Evolutionary conservation across 2,888 invertebrate genomes (phyloP), one percentile per base, ranked within the genome.

Genomic region (Nomada fucata): DNA sequence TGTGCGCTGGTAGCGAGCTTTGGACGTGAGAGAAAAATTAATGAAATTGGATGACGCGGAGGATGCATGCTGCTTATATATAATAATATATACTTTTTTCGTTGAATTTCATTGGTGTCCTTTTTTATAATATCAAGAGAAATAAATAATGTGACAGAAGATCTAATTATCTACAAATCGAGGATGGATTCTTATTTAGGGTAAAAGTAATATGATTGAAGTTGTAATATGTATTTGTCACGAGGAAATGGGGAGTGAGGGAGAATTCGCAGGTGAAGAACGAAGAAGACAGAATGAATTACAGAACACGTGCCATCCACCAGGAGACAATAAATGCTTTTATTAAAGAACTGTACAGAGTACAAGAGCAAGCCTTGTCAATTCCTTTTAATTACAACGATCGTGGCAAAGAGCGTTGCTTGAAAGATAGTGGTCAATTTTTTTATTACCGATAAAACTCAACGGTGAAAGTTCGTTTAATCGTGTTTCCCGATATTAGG

Each of bases 401-500:
- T 26, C 9, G 10, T 20, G 10, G 50, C 13, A 36, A 59, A 36
- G 47, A 52, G 20, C n/a, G 26, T 10, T 11, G 10, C 10, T 20
- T 0, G 7, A 13, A n/a, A 47, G 15, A 36, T 18, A 44, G 2
- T 13, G 20, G 2, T 10, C 29, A 0, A 50, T 11, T 26, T 55
- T 36, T 10, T 36, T 10, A 44, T 47, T 53, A 11, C 15, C 23
- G 10, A 44, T 42, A 15, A 20, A 42, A 29, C 7, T 4, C 18
- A 44, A 42, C n/a, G 18, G 1, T 5, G 13, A 3, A 7, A 9
- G 3, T 3, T 10, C 5, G 29, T 50, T 71, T 71, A 82, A 52
- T 89, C 86, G 68, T 78, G 80, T 75, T 78, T 91, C 15, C 82
- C 86, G 23, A 77, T 52, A 36, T 63, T 70, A 20, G 63, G 68